Percentiles rank a stretch among this genome's conserved stretches.
Conservation (phyloP, 2,888 invertebrate genomes). For the Thereva unica region DNA sequence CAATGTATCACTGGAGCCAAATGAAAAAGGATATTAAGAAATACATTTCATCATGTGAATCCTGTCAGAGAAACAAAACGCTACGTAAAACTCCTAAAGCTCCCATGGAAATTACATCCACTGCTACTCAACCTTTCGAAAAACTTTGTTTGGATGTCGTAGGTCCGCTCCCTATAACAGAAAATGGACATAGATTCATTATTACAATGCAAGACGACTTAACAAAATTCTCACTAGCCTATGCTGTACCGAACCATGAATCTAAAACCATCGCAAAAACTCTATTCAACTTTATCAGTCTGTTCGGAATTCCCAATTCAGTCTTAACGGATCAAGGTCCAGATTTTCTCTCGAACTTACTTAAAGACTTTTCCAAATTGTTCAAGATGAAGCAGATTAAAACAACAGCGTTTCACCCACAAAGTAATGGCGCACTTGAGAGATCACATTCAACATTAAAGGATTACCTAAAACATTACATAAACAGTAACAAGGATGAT, state of each 20-base stretch:
- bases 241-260: too few species aligned
- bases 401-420: conserved; percentile 47
- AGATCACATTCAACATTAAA: conserved; percentile 48
- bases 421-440: conserved; percentile 45
- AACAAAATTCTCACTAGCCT: conserved; percentile 50
- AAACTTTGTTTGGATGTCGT: conserved; percentile 48
- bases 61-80: conserved; percentile 45
- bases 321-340: conserved; percentile 35
- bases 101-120: conserved; percentile 50
- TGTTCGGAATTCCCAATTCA: conserved; percentile 28
- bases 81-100: conserved; percentile 6
- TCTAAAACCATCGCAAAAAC: conserved; percentile 38
- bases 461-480: conserved; percentile 49
- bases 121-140: conserved; percentile 47
- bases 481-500: conserved; percentile 24
- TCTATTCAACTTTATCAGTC: conserved; percentile 23
- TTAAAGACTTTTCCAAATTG: conserved; percentile 45
- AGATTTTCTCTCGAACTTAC: too few species aligned
- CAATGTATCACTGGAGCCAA: background rate
- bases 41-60: conserved; percentile 46
- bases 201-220: conserved; percentile 50
- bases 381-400: conserved; percentile 48
- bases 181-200: conserved; percentile 39
- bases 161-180: conserved; percentile 46
- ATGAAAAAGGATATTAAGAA: background rate